phyloP scores from a whole-genome alignment of 1,140 invertebrate species.

The Zaprionus taronus region DNA sequence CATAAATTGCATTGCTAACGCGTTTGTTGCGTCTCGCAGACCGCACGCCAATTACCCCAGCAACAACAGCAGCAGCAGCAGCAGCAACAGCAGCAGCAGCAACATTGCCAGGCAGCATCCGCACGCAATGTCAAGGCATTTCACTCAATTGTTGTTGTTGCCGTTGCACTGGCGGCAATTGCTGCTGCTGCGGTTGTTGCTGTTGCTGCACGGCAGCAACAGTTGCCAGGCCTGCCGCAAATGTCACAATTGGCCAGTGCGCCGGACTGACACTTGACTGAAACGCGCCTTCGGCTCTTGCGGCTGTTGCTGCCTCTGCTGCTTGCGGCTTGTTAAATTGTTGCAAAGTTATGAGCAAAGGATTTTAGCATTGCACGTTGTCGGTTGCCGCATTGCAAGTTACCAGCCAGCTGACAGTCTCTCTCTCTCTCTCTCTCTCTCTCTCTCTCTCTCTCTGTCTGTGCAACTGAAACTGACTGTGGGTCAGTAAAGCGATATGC shows the following conservation, averaged over 20 bases:
- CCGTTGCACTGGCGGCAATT: constrained; percentile 61
- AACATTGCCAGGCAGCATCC: constrained; percentile 51
- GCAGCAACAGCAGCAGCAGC: constrained; percentile 22
- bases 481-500: constrained; percentile 45
- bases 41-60: constrained; percentile 55
- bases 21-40: constrained; percentile 66
- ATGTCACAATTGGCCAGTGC: constrained; percentile 56
- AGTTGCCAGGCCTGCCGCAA: constrained; percentile 49
- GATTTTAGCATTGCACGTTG: constrained; percentile 37
- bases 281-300: constrained; percentile 17
- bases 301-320: neutral
- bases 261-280: constrained; percentile 50
- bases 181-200: constrained; percentile 26
- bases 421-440: neutral
- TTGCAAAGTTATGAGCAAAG: constrained; percentile 67
- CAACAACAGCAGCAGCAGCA: constrained; percentile 22
- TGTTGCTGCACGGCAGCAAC: constrained; percentile 36
- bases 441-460: neutral
- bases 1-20: constrained; percentile 84
- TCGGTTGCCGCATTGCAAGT: constrained; percentile 14
- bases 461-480: constrained; percentile 30
- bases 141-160: constrained; percentile 69
- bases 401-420: constrained; percentile 31
- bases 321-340: constrained; percentile 71
- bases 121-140: constrained; percentile 76